phyloP scores from a whole-genome alignment of 2,888 invertebrate genomes.

The Petrolisthes cinctipes region DNA sequence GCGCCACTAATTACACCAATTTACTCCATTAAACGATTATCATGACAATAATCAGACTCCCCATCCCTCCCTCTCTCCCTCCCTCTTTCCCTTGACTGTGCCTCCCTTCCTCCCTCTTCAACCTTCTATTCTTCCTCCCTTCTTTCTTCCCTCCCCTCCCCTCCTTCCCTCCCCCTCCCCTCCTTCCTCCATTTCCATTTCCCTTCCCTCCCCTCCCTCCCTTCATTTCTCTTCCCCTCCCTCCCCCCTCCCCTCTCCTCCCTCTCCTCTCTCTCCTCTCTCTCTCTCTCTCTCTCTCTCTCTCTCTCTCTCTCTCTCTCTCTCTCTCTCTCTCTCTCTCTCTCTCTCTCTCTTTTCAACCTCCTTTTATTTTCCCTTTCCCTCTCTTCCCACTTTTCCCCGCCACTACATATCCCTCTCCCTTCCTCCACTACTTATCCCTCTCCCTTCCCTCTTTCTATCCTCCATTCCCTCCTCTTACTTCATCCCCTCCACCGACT shows the following conservation, averaged over 20 bases:
- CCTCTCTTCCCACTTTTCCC: not conserved
- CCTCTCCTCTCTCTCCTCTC: not conserved
- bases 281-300: no score
- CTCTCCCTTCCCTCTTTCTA: not conserved
- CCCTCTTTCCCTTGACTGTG: not conserved
- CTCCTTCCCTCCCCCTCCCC: not conserved
- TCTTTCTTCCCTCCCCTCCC: no score
- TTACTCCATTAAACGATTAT: slow-evolving; percentile 45
- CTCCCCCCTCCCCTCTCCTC: not conserved
- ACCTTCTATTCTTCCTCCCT: not conserved
- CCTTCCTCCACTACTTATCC: not conserved
- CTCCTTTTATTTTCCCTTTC: not conserved
- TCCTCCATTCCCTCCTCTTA: not conserved
- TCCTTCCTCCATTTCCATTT: not conserved
- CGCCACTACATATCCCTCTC: not conserved
- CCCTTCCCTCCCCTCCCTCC: not conserved
- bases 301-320: not conserved
- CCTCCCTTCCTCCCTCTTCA: not conserved
- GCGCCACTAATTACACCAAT: slow-evolving; percentile 45
- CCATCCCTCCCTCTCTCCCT: not conserved
- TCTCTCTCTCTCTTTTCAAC: not conserved
- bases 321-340: not conserved
- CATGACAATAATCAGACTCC: slow-evolving; percentile 45
- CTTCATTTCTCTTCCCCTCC: not conserved
- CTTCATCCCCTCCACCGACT: not conserved